Evolutionary conservation across 2,113 vertebrate genomes (phyloP), one percentile per base, ranked within the genome.

Genomic region (Daboia siamensis): DNA sequence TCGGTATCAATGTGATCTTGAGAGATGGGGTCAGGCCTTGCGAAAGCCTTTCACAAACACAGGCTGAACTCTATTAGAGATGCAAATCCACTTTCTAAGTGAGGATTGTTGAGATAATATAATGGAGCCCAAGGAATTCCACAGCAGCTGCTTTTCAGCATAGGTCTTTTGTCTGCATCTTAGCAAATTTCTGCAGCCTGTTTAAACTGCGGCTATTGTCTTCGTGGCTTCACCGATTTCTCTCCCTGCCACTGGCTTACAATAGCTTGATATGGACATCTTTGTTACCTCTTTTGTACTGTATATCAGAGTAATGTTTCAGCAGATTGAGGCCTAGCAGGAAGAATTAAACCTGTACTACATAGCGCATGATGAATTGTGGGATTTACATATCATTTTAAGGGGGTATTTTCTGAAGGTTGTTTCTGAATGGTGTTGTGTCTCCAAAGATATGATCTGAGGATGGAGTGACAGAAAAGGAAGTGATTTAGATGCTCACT

Each of bases 321-420:
- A 96, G 96, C 97, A 98, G 97, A 98, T 98, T 98, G 98, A 97
- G 96, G 97, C 97, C 97, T 97, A 98, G 97, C 97, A 98, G 97
- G 96, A 98, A 98, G 97, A 98, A 98, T 98, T 98, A 98, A 97
- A 98, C 97, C 97, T 98, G 97, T 97, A 97, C 97, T 98, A 98
- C 98, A 98, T 95, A 97, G 97, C 97, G 97, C 97, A 97, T 97
- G 98, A 97, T 98, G 98, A 99, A 99, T 98, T 97, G 97, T 95
- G 4, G 97, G 98, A 99, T 99, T 99, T 99, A 98, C 98, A 99
- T 99, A 98, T 98, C 98, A 99, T 99, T 99, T 98, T 48, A 94
- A 95, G 54, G 95, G 93, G 90, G 95, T 95, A 95, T 97, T 97
- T 96, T 96, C 96, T 97, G 97, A 96, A 96, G 97, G 94, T 95